phyloP scores from a whole-genome alignment of 2,113 vertebrate species.

The Vicugna pacos region DNA sequence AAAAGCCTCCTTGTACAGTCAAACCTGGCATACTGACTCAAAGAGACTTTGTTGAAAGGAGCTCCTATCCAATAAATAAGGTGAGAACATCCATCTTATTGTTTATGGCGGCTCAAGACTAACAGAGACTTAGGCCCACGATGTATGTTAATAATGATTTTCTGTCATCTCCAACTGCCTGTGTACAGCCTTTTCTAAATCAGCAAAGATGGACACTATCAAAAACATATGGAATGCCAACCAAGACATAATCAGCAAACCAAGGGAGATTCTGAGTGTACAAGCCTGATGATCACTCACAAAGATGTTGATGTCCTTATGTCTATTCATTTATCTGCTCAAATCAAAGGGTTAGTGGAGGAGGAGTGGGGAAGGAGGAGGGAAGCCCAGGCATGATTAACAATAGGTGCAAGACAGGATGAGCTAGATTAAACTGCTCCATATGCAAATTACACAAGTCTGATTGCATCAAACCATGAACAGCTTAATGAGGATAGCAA shows the following conservation, averaged over 20 bases:
- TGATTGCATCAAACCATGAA: constrained; percentile 90
- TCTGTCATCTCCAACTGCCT: constrained; percentile 56
- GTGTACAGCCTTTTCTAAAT: constrained; percentile 67
- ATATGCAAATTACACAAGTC: constrained; percentile 89
- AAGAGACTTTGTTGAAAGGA: not conserved
- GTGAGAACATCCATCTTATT: constrained; percentile 57
- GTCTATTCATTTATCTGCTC: constrained; percentile 87
- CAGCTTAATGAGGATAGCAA: constrained; percentile 88
- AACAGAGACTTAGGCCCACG: constrained; percentile 27
- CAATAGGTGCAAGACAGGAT: constrained; percentile 89
- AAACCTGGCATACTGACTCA: not conserved
- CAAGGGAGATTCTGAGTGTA: constrained; percentile 73
- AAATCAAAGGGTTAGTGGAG: constrained; percentile 85
- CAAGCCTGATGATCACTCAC: constrained; percentile 84
- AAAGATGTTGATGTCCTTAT: constrained; percentile 87
- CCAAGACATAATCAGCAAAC: constrained; percentile 81
- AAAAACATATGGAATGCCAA: constrained; percentile 81
- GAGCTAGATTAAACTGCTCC: constrained; percentile 90
- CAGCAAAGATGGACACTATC: constrained; percentile 75
- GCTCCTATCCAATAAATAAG: constrained; percentile 4
- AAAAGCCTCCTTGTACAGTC: not conserved
- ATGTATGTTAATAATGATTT: constrained; percentile 67
- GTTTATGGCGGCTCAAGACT: constrained; percentile 67
- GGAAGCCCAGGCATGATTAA: constrained; percentile 85
- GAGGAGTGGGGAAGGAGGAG: constrained; percentile 61